A percentile compares a stretch with the other conserved stretches of the same genome.
phyloP scores from a whole-genome alignment of 2,113 vertebrate genomes.

The Spea multiplicata region DNA sequence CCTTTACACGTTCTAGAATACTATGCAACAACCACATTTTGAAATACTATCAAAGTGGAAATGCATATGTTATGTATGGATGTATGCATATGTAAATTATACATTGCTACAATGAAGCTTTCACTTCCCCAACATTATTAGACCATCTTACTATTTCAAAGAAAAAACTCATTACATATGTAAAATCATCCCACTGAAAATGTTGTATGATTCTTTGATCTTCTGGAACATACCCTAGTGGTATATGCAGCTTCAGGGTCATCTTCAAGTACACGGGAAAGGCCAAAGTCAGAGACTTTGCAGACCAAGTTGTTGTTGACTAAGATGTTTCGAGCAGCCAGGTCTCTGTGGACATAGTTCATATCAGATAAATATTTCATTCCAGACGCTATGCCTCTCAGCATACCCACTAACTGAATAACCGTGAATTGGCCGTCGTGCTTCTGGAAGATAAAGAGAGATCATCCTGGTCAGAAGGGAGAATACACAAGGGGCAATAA shows the following conservation, averaged over 20 bases:
- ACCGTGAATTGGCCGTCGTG: conserved; percentile 68
- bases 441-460: conserved; percentile 57
- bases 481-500: background rate
- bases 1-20: too few species aligned
- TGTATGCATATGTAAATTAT: background rate
- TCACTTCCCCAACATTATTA: background rate
- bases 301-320: conserved; percentile 68
- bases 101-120: background rate
- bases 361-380: conserved; percentile 69
- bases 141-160: too few species aligned
- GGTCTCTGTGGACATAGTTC: conserved; percentile 67
- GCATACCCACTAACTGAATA: conserved; percentile 66
- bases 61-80: background rate
- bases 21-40: too few species aligned
- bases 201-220: background rate
- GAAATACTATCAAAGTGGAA: too few species aligned
- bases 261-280: conserved; percentile 66
- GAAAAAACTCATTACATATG: background rate
- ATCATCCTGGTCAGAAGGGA: background rate
- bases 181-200: background rate
- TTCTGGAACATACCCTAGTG: conserved; percentile 29
- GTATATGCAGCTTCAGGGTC: conserved; percentile 58
- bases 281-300: conserved; percentile 66
- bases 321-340: conserved; percentile 65
- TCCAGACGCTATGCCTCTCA: conserved; percentile 65